Evolutionary conservation across 2,113 vertebrate species (phyloP), one percentile per base, ranked within the genome.

Genomic region (Chloroceryle aenea): DNA sequence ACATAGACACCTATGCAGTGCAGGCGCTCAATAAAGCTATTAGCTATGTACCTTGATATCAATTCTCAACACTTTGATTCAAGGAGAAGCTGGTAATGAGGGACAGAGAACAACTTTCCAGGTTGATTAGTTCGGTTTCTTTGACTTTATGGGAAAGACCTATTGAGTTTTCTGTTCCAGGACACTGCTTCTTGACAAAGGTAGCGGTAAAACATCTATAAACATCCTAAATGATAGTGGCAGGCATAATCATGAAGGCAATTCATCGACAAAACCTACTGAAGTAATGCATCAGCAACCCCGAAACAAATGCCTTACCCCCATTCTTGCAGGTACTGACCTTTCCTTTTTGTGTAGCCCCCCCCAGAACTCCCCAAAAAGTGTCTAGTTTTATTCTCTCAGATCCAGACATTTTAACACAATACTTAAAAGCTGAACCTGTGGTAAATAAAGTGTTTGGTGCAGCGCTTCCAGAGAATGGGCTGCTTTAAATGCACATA

Each of bases 81-180:
- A 90, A 90, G 73, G 36, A 95, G 30, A 94, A 89, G 47, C 12
- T 2, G 0, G 40, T 48, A 85, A 87, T 63, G 42, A 84, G 48
- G 36, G 34, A 84, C 50, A 93, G 43, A 83, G 55, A 69, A 62
- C 34, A 90, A 76, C 43, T 90, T 95, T 79, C 89, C n/a, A 85
- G 32, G 80, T 66, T 92, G 53, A 87, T 92, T 93, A 4, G 19
- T 85, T 91, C 76, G 38, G 32, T 76, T 92, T 83, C 59, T 93
- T 85, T 92, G 75, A 71, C 73, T 93, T 77, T 85, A 59, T 50
- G 22, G 38, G 67, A 86, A 91, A 91, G 42, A 69, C 16, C 50
- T 91, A 94, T 67, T 74, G 85, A 90, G 56, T 90, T 90, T 91
- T 95, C 87, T 85, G 55, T 90, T 93, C 42, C 59, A 71, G 64